A percentile compares a stretch with the other conserved stretches of the same genome.
Evolutionary conservation across 1,140 invertebrate genomes (phyloP).

Genomic region (Cylas formicarius): DNA sequence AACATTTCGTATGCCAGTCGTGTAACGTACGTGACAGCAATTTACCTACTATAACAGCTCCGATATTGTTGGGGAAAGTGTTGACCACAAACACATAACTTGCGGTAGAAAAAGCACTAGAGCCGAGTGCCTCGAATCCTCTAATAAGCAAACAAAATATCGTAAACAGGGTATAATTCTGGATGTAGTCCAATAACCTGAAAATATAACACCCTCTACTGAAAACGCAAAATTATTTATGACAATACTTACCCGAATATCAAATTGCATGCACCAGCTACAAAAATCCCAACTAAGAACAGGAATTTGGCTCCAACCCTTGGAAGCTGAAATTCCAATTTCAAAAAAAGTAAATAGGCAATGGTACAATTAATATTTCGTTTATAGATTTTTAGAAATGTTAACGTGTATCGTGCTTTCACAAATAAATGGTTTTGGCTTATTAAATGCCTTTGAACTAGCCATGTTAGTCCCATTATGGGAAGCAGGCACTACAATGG

Average conservation of each 20-base stretch:
- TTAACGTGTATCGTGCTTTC: too few relatives aligned
- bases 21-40: background rate
- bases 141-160: conserved; percentile 62
- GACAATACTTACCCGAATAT: conserved; percentile 54
- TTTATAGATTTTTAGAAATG: too few relatives aligned
- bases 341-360: conserved; percentile 22
- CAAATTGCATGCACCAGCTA: conserved; percentile 56
- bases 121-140: conserved; percentile 64
- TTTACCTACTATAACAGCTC: conserved; percentile 58
- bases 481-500: too few relatives aligned
- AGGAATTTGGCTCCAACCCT: conserved; percentile 59
- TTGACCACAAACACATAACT: conserved; percentile 70
- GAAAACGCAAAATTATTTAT: background rate
- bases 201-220: conserved; percentile 32
- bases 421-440: too few relatives aligned
- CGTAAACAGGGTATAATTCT: conserved; percentile 53
- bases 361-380: too few relatives aligned
- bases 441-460: too few relatives aligned
- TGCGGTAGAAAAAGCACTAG: conserved; percentile 66
- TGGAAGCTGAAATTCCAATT: conserved; percentile 47
- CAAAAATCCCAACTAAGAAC: conserved; percentile 55
- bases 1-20: too few relatives aligned
- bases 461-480: too few relatives aligned
- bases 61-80: conserved; percentile 66
- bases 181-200: conserved; percentile 56